phyloP scores from a whole-genome alignment of 2,888 invertebrate genomes.

The Cataglyphis livida region DNA sequence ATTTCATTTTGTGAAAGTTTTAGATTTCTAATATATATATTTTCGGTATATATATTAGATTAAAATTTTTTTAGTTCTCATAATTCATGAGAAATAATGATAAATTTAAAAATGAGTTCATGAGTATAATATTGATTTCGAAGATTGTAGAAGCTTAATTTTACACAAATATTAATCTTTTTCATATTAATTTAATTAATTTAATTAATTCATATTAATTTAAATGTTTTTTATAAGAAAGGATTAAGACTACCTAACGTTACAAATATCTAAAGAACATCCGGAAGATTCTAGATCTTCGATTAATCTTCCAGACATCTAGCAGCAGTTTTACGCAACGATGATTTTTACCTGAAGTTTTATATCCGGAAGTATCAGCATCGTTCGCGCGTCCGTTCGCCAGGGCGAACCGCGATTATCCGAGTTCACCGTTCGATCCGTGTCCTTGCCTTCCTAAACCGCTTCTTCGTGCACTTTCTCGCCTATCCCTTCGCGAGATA shows the following conservation, averaged over 20 bases:
- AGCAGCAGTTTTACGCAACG: not conserved
- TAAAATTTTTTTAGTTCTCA: not conserved
- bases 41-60: not conserved
- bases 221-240: not conserved
- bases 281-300: not conserved
- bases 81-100: not conserved
- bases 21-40: not conserved
- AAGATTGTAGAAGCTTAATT: not conserved
- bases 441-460: constrained; percentile 40
- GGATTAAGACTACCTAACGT: not conserved
- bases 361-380: constrained; percentile 84
- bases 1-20: not conserved
- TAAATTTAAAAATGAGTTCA: not conserved
- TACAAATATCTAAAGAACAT: not conserved
- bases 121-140: not conserved
- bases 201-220: not conserved
- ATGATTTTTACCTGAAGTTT: constrained; percentile 82
- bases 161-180: not conserved
- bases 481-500: not conserved
- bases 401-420: constrained; percentile 32
- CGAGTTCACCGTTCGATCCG: constrained; percentile 57
- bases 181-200: too few relatives aligned
- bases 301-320: not conserved
- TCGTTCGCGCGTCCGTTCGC: constrained; percentile 65
- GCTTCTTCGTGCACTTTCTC: not conserved